These are phyloP conservation scores for Taxidea taxus DNA, from an alignment of 2,113 vertebrate species.

Conservation along the genomic window DNA sequence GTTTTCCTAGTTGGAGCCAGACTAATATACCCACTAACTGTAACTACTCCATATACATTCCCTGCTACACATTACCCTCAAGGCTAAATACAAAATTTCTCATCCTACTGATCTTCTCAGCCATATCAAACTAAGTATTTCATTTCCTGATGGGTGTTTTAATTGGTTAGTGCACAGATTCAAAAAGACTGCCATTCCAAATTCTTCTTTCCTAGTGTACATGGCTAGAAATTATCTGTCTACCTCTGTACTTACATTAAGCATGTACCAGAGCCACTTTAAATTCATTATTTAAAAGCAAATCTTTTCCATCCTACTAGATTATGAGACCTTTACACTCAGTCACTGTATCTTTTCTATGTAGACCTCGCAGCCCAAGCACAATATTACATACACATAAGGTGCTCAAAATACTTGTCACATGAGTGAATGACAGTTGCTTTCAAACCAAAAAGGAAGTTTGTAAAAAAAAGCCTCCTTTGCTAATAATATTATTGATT, in stretches of 20 bases:
- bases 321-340: neutral
- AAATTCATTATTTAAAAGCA: conserved; percentile 12
- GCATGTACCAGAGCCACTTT: neutral
- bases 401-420: neutral
- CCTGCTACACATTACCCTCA: neutral
- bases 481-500: neutral
- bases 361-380: neutral
- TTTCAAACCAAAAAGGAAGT: neutral
- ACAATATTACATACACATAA: neutral
- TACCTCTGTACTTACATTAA: neutral
- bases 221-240: neutral
- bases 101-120: neutral
- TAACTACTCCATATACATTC: neutral
- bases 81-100: neutral
- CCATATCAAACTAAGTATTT: neutral
- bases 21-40: neutral
- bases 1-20: neutral
- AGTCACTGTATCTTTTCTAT: neutral
- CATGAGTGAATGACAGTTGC: neutral
- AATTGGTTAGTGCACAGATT: neutral
- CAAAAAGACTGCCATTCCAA: neutral
- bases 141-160: neutral
- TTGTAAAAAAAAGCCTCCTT: neutral
- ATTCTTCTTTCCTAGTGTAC: neutral
- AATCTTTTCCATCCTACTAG: neutral